Base-by-base conservation (phyloP, 2,888 invertebrate genomes). In the Chymomyza procnemis region DNA sequence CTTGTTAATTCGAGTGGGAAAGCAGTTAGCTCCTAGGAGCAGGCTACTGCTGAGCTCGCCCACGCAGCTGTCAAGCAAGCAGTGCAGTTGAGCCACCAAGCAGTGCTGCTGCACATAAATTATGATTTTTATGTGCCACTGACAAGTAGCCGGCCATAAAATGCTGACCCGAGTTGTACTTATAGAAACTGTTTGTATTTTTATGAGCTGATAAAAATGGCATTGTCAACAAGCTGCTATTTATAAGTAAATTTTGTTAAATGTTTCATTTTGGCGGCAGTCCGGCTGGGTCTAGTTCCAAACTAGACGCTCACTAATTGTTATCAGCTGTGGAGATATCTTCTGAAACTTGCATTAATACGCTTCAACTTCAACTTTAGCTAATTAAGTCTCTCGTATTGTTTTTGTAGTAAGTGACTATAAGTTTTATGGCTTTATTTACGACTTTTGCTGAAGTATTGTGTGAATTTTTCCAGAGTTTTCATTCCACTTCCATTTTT, bases 381-480 rank as follows among this genome's bases (percentile, higher is more conserved):
- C 76, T 82, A 86, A 86, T 86, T 84, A 82, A 84, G 79, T 86
- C 84, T 85, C 59, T 54, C 9, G 21, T 54, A 9, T 4, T 21
- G 14, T 18, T 54, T 21, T 54, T 21, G 4, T 19, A 19, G 54
- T 22, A 64, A 80, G 74, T 85, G 66, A 75, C 75, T 80, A 75
- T 83, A 85, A 83, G 67, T 74, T 74, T 82, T 83, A 82, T 83
- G 77, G 74, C 79, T 72, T 80, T 83, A 85, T 83, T 83, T 83
- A 83, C 82, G 82, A 83, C 76, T 73, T 71, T 70, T 64, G 67
- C 68, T 73, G 75, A 65, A 64, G 69, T 71, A 83, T 79, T 81
- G 85, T 81, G 82, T 81, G 82, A 79, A 85, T 73, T 76, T 54
- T 74, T 68, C 72, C 70, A 76, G 74, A 75, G 76, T 48, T 67